Percentiles rank a stretch among this genome's conserved stretches.
Conservation (phyloP, 2,888 invertebrate species). For the Drosophila pseudotakahashii region DNA sequence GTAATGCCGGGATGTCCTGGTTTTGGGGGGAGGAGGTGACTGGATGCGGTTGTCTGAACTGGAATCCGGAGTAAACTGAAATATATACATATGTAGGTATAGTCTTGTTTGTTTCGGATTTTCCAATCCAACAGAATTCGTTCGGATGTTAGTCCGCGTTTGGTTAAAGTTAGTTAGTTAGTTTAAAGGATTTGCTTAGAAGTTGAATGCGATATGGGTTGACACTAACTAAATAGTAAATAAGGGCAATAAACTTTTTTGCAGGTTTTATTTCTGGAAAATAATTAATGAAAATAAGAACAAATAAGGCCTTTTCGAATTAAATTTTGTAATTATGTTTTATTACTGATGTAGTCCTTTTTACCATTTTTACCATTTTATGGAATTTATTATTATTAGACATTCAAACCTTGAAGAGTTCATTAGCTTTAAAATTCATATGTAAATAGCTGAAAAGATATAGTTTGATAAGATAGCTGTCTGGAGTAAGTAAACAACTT, state of each 20-base stretch:
- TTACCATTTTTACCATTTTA: too few species aligned
- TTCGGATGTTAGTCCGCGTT: slow-evolving; percentile 1
- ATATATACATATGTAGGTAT: slow-evolving; percentile 17
- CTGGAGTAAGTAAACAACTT: background rate
- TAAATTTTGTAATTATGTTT: too few species aligned
- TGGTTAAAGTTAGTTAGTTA: slow-evolving; percentile 41
- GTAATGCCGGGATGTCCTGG: slow-evolving; percentile 13
- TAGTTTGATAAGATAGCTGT: slow-evolving; percentile 23
- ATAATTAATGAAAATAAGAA: too few species aligned
- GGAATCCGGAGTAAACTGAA: slow-evolving; percentile 23
- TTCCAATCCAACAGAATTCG: slow-evolving; percentile 6
- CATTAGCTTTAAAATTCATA: background rate
- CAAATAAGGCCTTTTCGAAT: too few species aligned
- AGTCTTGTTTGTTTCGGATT: slow-evolving; percentile 31
- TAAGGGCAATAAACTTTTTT: too few species aligned
- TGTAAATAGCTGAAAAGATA: slow-evolving; percentile 3
- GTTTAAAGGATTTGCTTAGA: slow-evolving; percentile 13
- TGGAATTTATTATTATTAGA: background rate
- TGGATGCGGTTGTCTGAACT: slow-evolving; percentile 41
- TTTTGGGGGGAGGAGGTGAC: background rate
- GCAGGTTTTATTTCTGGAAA: too few species aligned
- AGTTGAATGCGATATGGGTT: background rate
- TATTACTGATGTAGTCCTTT: too few species aligned
- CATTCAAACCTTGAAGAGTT: slow-evolving; percentile 17
- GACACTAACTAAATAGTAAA: too few species aligned